These are phyloP conservation scores for Trichopoda pennipes DNA, from an alignment of 2,888 invertebrate genomes.

Conservation along the genomic window DNA sequence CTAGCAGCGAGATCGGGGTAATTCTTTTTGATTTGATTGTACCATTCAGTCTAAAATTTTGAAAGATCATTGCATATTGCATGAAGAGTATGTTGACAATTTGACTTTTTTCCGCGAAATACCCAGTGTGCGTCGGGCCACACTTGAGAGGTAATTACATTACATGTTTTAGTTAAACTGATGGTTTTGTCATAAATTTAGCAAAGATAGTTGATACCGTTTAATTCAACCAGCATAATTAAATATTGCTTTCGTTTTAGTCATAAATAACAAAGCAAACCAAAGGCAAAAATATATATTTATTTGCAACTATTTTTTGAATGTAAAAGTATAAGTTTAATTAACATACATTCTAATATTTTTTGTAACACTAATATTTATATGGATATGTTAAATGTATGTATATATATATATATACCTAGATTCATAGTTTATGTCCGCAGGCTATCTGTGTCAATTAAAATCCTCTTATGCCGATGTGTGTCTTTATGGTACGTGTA, in stretches of 20 bases:
- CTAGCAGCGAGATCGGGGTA: no score
- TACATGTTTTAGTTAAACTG: no score
- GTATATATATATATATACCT: slow-evolving; percentile 2
- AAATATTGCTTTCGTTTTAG: background rate
- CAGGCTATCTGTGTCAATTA: slow-evolving; percentile 36
- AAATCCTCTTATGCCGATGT: slow-evolving; percentile 36
- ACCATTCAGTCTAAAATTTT: no score
- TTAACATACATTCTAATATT: no score
- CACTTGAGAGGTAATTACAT: no score
- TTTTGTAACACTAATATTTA: background rate
- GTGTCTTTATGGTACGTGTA: slow-evolving; percentile 39
- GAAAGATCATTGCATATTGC: no score
- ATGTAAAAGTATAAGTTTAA: background rate
- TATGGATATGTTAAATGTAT: background rate
- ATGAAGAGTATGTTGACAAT: no score
- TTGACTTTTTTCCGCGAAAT: no score
- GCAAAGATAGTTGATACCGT: background rate
- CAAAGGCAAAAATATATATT: background rate
- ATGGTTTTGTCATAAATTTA: background rate
- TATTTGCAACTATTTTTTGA: background rate
- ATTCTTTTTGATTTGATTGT: no score
- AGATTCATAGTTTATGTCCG: background rate
- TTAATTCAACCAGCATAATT: background rate
- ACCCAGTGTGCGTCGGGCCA: no score
- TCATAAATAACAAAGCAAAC: no score